Evolutionary conservation across 2,888 invertebrate species (phyloP), one percentile per base, ranked within the genome.

Genomic region (Poecilus cupreus): DNA sequence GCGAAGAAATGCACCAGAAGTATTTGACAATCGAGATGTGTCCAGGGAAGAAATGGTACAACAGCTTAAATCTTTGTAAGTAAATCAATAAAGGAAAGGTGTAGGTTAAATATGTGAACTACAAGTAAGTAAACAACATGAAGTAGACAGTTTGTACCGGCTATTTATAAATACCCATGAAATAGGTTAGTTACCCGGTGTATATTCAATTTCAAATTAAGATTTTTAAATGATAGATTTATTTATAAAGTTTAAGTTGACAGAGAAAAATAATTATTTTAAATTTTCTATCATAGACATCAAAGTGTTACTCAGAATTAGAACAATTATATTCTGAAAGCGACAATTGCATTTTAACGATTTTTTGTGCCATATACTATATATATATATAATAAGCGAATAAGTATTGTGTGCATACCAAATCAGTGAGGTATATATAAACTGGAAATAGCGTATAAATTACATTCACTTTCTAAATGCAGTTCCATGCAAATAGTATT

Each of bases 1-100:
- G 77, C 90, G 92, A 83, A 91, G 91, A 83, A 91, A 91, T 83
- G 90, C 90, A 0, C 93, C 94, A 0, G 93, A 94, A 85, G 90
- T 94, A 83, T 94, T 94, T 85, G 90, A 90, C 77, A 90, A 92
- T 82, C 89, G 94, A 75, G 88, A 91, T 85, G 85, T 91, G 10
- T 85, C 85, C 0, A 83, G 84, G 0, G 87, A 88, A 1, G 89
- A 88, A 79, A 83, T 91, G 13, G 87, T 89, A 79, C 87, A 88
- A 82, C 88, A 91, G 3, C 84, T 91, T 51, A 90, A 91, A 82
- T 90, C 90, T 39, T 84, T 92, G 92, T 92, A 88, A 92, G 92
- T 91, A 85, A 64, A 37, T 32, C n/a, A 57, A 8, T 68, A 16
- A 13, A 26, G 13, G n/a, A n/a, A n/a, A n/a, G n/a, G n/a, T n/a